phyloP scores from a whole-genome alignment of 2,888 invertebrate genomes.

The Dicroscelio sp. region DNA sequence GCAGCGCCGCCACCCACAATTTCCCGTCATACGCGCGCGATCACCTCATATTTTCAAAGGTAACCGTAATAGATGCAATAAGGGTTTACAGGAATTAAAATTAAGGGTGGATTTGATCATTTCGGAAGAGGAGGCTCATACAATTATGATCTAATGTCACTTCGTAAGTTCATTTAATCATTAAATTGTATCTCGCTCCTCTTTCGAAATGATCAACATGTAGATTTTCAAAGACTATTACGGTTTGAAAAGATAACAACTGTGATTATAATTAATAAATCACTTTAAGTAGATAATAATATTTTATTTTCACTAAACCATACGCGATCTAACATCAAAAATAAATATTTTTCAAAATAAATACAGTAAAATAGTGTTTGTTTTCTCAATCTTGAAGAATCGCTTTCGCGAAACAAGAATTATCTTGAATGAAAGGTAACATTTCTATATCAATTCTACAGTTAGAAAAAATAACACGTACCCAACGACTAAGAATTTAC shows the following conservation, averaged over 20 bases:
- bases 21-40: too few relatives aligned
- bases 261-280: not conserved
- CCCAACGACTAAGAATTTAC: not conserved
- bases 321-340: not conserved
- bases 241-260: not conserved
- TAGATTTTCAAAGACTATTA: constrained; percentile 44
- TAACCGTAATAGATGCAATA: too few relatives aligned
- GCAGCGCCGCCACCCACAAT: too few relatives aligned
- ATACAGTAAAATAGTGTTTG: not conserved
- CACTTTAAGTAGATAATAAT: not conserved
- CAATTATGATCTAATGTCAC: too few relatives aligned
- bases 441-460: not conserved
- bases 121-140: too few relatives aligned
- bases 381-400: not conserved
- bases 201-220: too few relatives aligned
- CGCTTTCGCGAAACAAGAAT: not conserved
- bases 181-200: too few relatives aligned
- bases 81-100: too few relatives aligned
- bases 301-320: not conserved
- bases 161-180: constrained; percentile 14
- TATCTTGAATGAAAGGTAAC: constrained; percentile 27
- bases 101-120: too few relatives aligned
- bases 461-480: not conserved
- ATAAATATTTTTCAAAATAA: too few relatives aligned
- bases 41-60: too few relatives aligned